These are phyloP conservation scores for Phrynocephalus forsythii DNA, from an alignment of 2,797 vertebrate species.

Conservation along the genomic window DNA sequence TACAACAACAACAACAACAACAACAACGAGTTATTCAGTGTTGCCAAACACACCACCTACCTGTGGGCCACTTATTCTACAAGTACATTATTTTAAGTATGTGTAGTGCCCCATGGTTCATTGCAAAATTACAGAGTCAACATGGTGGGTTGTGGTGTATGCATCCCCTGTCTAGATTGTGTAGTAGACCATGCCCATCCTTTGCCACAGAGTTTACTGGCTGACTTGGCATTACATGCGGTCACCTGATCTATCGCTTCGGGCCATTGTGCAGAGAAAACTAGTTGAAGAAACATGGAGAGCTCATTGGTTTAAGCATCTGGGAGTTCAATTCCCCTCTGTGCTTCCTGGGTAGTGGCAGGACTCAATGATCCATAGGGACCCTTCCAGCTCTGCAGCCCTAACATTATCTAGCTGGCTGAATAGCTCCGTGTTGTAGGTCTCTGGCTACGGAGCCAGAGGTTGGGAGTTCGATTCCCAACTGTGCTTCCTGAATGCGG, in stretches of 20 bases:
- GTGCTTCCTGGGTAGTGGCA: too few species aligned
- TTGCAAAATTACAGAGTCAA: neutral
- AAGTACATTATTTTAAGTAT: neutral
- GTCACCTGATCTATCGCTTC: neutral
- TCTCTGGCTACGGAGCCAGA: too few species aligned
- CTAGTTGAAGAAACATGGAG: neutral
- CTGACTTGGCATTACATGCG: neutral
- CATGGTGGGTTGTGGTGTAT: neutral
- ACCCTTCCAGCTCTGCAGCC: too few species aligned
- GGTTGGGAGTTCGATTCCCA: too few species aligned
- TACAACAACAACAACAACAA: neutral
- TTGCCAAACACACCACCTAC: neutral
- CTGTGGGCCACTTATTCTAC: neutral
- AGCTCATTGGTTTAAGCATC: neutral
- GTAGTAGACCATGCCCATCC: too few species aligned
- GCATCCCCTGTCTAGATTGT: neutral
- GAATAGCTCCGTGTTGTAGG: too few species aligned
- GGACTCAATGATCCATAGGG: too few species aligned
- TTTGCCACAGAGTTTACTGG: neutral
- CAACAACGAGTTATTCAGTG: neutral
- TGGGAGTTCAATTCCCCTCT: too few species aligned
- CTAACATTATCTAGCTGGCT: too few species aligned
- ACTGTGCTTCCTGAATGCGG: too few species aligned
- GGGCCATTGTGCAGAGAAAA: neutral
- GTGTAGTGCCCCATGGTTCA: neutral